Percentiles rank a stretch among this genome's conserved stretches.
Evolutionary conservation across 2,113 vertebrate genomes (phyloP).

Genomic region (Lethenteron reissneri): DNA sequence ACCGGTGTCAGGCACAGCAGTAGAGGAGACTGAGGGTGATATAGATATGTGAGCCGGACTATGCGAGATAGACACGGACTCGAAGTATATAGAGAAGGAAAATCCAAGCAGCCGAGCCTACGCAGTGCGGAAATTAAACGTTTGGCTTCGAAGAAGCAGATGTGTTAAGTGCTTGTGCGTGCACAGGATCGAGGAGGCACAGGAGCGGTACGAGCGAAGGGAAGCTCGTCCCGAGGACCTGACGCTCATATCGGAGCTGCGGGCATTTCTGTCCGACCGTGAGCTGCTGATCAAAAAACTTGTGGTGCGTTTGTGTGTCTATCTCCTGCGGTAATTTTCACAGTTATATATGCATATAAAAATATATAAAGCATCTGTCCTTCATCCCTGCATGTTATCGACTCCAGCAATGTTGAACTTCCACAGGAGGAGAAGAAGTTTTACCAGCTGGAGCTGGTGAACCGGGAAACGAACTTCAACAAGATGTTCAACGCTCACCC

Average conservation of each 20-base stretch:
- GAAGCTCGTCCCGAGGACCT: constrained; percentile 82
- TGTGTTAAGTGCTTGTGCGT: constrained; percentile 2
- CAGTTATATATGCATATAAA: background rate
- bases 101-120: too few species aligned
- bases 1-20: too few species aligned
- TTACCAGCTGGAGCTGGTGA: constrained; percentile 95
- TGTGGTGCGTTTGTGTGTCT: constrained; percentile 40
- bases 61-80: too few species aligned
- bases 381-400: constrained; percentile 12
- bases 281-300: constrained; percentile 91
- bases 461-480: constrained; percentile 98
- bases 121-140: too few species aligned
- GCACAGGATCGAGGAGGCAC: constrained; percentile 72
- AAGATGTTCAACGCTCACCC: constrained; percentile 93
- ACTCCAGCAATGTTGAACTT: constrained; percentile 17
- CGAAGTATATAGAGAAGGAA: too few species aligned
- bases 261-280: constrained; percentile 75
- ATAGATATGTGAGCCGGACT: too few species aligned
- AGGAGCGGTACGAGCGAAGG: constrained; percentile 78
- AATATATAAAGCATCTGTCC: background rate
- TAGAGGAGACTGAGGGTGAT: too few species aligned
- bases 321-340: background rate
- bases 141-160: too few species aligned
- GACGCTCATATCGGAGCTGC: constrained; percentile 79
- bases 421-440: constrained; percentile 94